Evolutionary conservation across 2,797 vertebrate species (phyloP).

Genomic region (Danio choprae): DNA sequence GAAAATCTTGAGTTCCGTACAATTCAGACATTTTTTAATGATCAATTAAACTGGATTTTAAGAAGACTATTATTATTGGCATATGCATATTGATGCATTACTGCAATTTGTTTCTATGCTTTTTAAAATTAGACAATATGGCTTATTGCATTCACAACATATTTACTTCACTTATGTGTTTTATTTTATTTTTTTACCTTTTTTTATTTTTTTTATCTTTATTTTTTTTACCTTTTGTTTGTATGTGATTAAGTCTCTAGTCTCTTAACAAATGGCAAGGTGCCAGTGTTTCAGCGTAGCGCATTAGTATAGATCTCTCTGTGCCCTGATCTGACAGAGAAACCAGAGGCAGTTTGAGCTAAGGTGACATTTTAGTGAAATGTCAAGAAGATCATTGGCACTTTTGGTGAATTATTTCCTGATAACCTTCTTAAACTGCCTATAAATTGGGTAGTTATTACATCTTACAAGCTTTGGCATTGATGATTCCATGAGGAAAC

Average conservation of each 20-base stretch:
- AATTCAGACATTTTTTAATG: too few species aligned
- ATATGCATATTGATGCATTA: neutral
- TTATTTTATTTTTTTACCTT: too few species aligned
- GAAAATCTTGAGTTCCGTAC: too few species aligned
- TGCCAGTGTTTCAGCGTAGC: neutral
- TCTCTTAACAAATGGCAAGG: neutral
- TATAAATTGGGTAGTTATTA: too few species aligned
- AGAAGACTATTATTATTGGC: neutral
- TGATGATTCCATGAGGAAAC: too few species aligned
- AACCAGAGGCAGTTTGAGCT: constrained; percentile 1
- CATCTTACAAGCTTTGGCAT: too few species aligned
- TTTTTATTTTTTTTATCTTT: neutral
- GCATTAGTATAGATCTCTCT: constrained; percentile 2
- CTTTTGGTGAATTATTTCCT: neutral
- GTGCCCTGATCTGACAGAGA: neutral
- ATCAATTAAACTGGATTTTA: too few species aligned
- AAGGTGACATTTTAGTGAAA: constrained; percentile 25
- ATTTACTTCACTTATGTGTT: too few species aligned
- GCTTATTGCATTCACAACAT: too few species aligned
- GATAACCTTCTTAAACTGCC: too few species aligned
- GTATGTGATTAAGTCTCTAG: neutral
- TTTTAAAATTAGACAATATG: neutral
- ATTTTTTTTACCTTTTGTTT: neutral
- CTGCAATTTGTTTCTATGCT: neutral
- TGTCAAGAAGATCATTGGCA: neutral